phyloP scores from a whole-genome alignment of 2,888 invertebrate genomes.

The Oconnorella tubifera region DNA sequence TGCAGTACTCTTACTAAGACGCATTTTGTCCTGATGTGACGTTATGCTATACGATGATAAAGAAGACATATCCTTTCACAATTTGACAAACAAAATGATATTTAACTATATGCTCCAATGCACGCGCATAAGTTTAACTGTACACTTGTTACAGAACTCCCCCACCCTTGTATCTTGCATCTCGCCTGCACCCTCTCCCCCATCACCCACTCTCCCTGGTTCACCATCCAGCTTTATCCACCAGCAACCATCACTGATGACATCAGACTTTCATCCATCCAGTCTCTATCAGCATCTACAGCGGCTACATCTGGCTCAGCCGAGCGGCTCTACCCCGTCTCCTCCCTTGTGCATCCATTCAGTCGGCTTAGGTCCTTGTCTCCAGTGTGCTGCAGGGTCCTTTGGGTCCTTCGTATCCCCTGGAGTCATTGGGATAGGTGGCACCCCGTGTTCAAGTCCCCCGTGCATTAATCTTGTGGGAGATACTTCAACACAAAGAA shows the following conservation, averaged over 20 bases:
- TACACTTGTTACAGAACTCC: constrained; percentile 17
- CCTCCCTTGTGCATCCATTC: neutral
- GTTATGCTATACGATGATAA: too few species aligned
- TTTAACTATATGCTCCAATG: neutral
- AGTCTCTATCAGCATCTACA: constrained; percentile 46
- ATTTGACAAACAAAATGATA: too few species aligned
- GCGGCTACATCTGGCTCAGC: constrained; percentile 51
- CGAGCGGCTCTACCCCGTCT: constrained; percentile 21
- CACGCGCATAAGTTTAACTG: neutral
- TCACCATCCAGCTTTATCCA: constrained; percentile 10
- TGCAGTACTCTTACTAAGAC: too few species aligned
- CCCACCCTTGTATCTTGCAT: constrained; percentile 15
- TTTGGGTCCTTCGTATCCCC: neutral
- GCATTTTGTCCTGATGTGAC: too few species aligned
- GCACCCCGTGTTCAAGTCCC: too few species aligned
- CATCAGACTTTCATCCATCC: constrained; percentile 19
- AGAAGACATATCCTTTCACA: too few species aligned
- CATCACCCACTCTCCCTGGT: constrained; percentile 25
- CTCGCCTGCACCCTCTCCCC: constrained; percentile 31
- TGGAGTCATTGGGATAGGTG: too few species aligned
- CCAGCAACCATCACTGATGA: constrained; percentile 9
- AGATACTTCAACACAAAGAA: constrained; percentile 11
- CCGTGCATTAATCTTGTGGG: too few species aligned
- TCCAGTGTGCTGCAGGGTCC: neutral
- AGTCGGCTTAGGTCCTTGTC: neutral